Percentiles rank a stretch among this genome's conserved stretches.
phyloP scores from a whole-genome alignment of 2,113 vertebrate species.

The Rhinichthys klamathensis region DNA sequence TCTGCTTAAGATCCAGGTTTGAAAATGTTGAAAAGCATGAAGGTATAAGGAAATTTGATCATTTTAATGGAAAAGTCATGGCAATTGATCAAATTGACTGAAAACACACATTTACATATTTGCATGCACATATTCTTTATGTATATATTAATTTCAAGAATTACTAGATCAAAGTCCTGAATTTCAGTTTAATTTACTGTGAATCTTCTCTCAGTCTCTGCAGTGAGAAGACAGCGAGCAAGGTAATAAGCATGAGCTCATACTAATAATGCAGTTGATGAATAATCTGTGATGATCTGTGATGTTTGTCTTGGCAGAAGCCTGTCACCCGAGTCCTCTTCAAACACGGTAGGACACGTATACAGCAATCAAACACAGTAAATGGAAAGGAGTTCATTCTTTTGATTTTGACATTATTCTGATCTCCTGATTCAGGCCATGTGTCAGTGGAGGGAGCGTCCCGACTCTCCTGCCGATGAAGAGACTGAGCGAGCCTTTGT shows the following conservation, averaged over 20 bases:
- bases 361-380: background rate
- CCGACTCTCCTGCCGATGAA: background rate
- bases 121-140: background rate
- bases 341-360: background rate
- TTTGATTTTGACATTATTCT: background rate
- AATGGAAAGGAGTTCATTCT: background rate
- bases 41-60: too few relatives aligned
- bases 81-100: too few relatives aligned
- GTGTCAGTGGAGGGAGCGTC: background rate
- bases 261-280: background rate
- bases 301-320: conserved; percentile 24
- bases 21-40: background rate
- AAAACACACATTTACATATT: background rate
- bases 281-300: background rate
- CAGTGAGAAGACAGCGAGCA: conserved; percentile 30
- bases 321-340: conserved; percentile 17
- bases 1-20: background rate
- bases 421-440: background rate
- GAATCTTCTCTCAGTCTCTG: background rate
- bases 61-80: too few relatives aligned
- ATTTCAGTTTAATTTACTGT: background rate
- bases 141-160: background rate
- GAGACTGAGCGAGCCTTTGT: conserved; percentile 2
- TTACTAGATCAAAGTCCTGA: background rate
- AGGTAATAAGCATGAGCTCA: conserved; percentile 23